phyloP scores from a whole-genome alignment of 2,888 invertebrate species.

The Aricia artaxerxes region DNA sequence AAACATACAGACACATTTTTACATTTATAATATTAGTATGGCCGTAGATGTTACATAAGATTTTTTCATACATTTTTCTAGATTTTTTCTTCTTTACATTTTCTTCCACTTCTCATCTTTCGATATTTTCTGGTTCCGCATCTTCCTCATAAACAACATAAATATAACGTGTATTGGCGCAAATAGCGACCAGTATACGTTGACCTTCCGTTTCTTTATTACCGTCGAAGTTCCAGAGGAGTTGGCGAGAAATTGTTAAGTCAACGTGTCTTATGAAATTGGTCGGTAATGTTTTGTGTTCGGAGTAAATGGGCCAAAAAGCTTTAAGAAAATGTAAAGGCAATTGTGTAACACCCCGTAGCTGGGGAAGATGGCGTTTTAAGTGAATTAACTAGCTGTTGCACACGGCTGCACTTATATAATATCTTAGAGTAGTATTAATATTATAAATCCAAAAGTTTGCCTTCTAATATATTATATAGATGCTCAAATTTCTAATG shows the following conservation, averaged over 20 bases:
- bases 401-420: neutral
- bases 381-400: neutral
- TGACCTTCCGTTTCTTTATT: conserved; percentile 42
- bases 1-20: too few relatives aligned
- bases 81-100: neutral
- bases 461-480: too few relatives aligned
- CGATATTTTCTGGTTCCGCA: neutral
- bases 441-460: too few relatives aligned
- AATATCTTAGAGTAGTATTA: neutral
- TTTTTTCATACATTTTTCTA: too few relatives aligned
- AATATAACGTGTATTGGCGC: conserved; percentile 7
- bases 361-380: conserved; percentile 16
- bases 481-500: too few relatives aligned
- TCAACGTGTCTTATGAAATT: conserved; percentile 43
- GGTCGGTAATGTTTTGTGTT: conserved; percentile 53
- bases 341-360: conserved; percentile 33
- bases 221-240: conserved; percentile 35
- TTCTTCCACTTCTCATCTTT: neutral
- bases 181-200: conserved; percentile 44
- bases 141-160: neutral
- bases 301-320: conserved; percentile 63
- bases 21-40: too few relatives aligned
- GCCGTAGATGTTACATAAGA: too few relatives aligned
- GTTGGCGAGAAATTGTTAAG: conserved; percentile 41
- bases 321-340: conserved; percentile 45